Evolutionary conservation across 2,797 vertebrate species (phyloP).

Genomic region (Neopelma chrysocephalum): DNA sequence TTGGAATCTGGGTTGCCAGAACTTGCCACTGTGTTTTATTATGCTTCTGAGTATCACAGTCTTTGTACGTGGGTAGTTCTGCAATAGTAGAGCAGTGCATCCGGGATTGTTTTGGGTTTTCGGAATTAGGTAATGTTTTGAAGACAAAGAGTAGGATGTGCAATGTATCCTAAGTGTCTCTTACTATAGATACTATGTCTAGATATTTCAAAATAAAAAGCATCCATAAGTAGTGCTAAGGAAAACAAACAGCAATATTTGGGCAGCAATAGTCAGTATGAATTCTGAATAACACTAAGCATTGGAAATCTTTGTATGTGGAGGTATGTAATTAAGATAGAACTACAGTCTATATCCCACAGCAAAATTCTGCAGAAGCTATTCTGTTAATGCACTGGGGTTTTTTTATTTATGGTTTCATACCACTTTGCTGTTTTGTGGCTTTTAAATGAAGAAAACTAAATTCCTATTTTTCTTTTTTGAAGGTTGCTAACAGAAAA

Average conservation of each 20-base stretch:
- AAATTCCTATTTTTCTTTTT: neutral
- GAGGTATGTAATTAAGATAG: neutral
- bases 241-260: neutral
- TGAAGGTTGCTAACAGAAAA: neutral
- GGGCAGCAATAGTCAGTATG: neutral
- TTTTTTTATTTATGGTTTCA: neutral
- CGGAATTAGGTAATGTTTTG: neutral
- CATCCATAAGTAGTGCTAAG: neutral
- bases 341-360: neutral
- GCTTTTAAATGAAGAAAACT: neutral
- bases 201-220: neutral
- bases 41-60: neutral
- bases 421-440: neutral
- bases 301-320: neutral
- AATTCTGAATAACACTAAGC: neutral
- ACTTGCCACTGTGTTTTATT: neutral
- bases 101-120: neutral
- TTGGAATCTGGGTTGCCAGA: neutral
- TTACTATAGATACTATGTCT: neutral
- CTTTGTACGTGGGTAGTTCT: neutral
- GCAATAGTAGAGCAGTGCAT: neutral
- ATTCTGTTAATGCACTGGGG: neutral
- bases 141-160: neutral
- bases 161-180: fast-evolving
- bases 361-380: neutral